A percentile compares a stretch with the other conserved stretches of the same genome.
Conservation (phyloP, 2,888 invertebrate genomes). For the Choreutis nemorana region DNA sequence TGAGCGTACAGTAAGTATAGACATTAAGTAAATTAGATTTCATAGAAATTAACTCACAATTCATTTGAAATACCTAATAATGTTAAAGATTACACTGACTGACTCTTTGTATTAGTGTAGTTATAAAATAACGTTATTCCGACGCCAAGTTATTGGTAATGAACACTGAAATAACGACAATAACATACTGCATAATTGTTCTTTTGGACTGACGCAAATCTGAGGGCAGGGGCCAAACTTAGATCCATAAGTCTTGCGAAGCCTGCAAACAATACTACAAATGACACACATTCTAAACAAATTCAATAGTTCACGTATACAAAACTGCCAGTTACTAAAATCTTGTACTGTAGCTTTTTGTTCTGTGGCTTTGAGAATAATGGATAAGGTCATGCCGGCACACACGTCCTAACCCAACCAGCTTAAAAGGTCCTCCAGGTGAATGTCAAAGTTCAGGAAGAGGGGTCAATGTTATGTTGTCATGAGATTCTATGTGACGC, state of each 20-base stretch:
- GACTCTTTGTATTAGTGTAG: too few relatives aligned
- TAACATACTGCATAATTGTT: slow-evolving; percentile 49
- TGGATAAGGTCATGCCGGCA: slow-evolving; percentile 25
- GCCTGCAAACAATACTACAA: slow-evolving; percentile 22
- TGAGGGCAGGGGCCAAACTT: slow-evolving; percentile 41
- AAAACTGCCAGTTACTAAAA: slow-evolving; percentile 14
- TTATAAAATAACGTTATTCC: too few relatives aligned
- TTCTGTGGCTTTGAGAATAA: slow-evolving; percentile 8
- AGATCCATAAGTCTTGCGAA: slow-evolving; percentile 44
- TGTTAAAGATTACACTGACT: too few relatives aligned
- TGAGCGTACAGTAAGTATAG: too few relatives aligned
- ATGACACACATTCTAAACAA: slow-evolving; percentile 19
- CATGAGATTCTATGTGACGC: slow-evolving; percentile 36
- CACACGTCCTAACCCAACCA: slow-evolving; percentile 44
- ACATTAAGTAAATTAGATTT: too few relatives aligned
- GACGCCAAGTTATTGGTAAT: too few relatives aligned
- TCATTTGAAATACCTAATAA: slow-evolving; percentile 12
- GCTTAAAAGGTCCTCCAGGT: slow-evolving; percentile 39
- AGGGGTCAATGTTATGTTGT: slow-evolving; percentile 53
- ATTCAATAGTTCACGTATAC: background rate
- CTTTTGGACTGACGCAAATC: slow-evolving; percentile 50
- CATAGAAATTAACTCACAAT: too few relatives aligned
- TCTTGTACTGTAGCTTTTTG: slow-evolving; percentile 8
- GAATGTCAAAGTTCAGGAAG: slow-evolving; percentile 31
- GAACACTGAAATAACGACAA: slow-evolving; percentile 29